Percentiles rank a stretch among this genome's conserved stretches.
phyloP scores from a whole-genome alignment of 2,797 vertebrate species.

The Enteromius fasciolatus region DNA sequence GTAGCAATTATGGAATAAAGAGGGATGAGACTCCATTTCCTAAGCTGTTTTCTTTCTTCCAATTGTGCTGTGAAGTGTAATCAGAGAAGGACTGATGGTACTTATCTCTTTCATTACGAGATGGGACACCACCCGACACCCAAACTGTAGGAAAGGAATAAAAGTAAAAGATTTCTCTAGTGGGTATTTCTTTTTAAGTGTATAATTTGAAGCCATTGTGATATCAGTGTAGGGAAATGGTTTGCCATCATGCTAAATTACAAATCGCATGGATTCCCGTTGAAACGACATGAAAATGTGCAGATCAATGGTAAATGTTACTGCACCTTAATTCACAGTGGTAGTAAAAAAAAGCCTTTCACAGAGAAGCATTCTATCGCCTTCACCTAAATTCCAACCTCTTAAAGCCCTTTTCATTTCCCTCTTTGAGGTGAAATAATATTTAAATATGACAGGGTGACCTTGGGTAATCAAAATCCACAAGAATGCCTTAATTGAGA shows the following conservation, averaged over 20 bases:
- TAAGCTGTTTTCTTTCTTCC: constrained; percentile 39
- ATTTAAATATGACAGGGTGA: constrained; percentile 54
- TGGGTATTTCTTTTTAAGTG: not conserved
- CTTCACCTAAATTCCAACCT: constrained; percentile 46
- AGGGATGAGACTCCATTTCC: constrained; percentile 41
- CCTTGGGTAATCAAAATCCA: constrained; percentile 46
- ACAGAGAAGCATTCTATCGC: constrained; percentile 34
- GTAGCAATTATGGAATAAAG: constrained; percentile 49
- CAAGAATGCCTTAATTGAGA: constrained; percentile 5
- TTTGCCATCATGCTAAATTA: not conserved
- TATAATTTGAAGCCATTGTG: not conserved
- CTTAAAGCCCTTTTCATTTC: constrained; percentile 61
- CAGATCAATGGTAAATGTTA: not conserved
- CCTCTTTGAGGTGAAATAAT: constrained; percentile 58
- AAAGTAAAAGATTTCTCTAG: not conserved
- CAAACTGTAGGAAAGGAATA: constrained; percentile 5
- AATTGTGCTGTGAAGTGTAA: constrained; percentile 46
- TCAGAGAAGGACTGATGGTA: constrained; percentile 36
- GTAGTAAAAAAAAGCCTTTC: not conserved
- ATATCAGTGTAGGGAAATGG: not conserved
- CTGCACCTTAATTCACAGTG: not conserved
- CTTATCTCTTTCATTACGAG: constrained; percentile 27
- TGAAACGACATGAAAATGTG: not conserved
- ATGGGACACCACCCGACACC: constrained; percentile 18
- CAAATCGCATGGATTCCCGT: not conserved